Evolutionary conservation across 1,140 invertebrate genomes (phyloP).

Genomic region (Elymnias hypermnestra): DNA sequence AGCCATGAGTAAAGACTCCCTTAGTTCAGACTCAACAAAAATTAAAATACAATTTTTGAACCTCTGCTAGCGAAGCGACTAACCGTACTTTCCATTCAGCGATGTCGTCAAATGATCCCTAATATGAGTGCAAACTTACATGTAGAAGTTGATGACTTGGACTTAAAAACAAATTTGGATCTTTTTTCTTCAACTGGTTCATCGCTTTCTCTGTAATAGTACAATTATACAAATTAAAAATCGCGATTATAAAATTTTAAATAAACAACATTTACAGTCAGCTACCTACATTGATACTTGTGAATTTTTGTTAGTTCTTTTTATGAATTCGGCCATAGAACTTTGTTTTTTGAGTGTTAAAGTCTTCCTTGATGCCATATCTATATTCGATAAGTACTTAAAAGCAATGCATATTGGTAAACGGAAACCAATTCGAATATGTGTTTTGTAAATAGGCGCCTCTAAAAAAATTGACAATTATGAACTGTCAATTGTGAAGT

Average conservation of each 20-base stretch:
- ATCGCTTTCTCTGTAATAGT: background rate
- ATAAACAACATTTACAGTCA: background rate
- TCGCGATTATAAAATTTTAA: background rate
- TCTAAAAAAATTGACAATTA: no score
- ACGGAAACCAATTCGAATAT: no score
- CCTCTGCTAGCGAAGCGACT: no score
- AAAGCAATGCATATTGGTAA: no score
- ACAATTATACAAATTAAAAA: background rate
- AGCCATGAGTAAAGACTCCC: no score
- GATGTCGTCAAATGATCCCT: no score
- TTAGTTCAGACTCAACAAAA: no score
- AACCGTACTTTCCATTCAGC: no score
- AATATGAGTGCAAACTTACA: slow-evolving; percentile 34
- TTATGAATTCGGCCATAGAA: background rate
- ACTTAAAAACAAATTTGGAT: slow-evolving; percentile 50
- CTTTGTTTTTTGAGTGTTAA: slow-evolving; percentile 1
- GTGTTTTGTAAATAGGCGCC: no score
- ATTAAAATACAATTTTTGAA: no score
- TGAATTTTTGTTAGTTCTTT: slow-evolving; percentile 6
- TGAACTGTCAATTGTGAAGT: no score
- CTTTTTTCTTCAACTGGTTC: slow-evolving; percentile 32
- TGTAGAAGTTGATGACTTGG: slow-evolving; percentile 26
- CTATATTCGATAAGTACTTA: no score
- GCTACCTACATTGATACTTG: slow-evolving; percentile 18
- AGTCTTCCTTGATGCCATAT: slow-evolving; percentile 1